Percentiles rank a stretch among this genome's conserved stretches.
Evolutionary conservation across 2,888 invertebrate species (phyloP).

Genomic region (Orthonychiurus folsomi): DNA sequence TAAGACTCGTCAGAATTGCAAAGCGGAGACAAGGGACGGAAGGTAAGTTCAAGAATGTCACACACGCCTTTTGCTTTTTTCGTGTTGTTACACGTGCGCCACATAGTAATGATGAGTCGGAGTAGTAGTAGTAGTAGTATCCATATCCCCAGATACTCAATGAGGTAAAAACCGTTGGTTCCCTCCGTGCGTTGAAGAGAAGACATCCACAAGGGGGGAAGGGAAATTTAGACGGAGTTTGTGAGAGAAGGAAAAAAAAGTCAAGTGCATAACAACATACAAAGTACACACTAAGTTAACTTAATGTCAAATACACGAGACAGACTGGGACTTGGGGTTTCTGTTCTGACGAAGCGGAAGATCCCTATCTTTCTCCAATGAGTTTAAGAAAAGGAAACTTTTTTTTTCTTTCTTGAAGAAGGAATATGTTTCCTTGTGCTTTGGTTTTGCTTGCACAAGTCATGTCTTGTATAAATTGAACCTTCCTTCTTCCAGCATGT

Average conservation of each 20-base stretch:
- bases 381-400: not conserved
- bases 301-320: conserved; percentile 1
- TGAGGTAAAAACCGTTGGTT: not conserved
- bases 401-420: not conserved
- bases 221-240: too few relatives aligned
- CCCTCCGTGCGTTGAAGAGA: too few relatives aligned
- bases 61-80: too few relatives aligned
- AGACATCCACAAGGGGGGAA: too few relatives aligned
- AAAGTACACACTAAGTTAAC: not conserved
- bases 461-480: conserved; percentile 1
- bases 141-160: not conserved
- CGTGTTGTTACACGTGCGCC: not conserved
- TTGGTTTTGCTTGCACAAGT: not conserved
- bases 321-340: not conserved
- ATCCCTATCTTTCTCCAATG: conserved; percentile 1
- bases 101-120: not conserved
- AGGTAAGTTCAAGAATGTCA: too few relatives aligned
- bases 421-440: not conserved
- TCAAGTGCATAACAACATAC: conserved; percentile 1
- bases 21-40: too few relatives aligned
- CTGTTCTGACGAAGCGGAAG: not conserved
- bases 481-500: not conserved
- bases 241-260: not conserved
- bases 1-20: too few relatives aligned
- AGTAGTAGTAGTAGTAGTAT: too few relatives aligned